A percentile compares a stretch with the other conserved stretches of the same genome.
Conservation (phyloP, 2,113 vertebrate genomes). For the Lophura nycthemera region DNA sequence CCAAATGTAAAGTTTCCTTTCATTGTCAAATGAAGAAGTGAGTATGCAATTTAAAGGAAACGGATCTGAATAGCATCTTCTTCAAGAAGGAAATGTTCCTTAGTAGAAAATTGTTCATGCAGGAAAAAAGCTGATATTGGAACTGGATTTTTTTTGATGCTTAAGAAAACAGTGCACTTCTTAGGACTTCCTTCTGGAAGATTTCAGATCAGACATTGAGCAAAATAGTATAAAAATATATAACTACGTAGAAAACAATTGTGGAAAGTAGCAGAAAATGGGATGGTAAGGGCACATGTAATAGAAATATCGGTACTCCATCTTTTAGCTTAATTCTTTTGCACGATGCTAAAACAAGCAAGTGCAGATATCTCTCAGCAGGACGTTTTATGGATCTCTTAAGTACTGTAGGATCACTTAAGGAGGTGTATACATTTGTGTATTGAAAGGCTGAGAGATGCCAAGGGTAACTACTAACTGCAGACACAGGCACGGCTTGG, state of each 20-base stretch:
- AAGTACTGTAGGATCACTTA: background rate
- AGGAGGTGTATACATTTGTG: background rate
- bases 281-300: background rate
- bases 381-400: background rate
- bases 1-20: background rate
- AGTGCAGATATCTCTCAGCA: background rate
- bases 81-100: background rate
- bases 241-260: background rate
- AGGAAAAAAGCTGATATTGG: background rate
- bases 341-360: background rate
- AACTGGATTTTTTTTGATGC: background rate
- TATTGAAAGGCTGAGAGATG: background rate
- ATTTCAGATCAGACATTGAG: background rate
- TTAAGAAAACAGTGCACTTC: background rate
- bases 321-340: background rate
- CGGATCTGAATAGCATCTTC: background rate
- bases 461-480: background rate
- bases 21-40: background rate
- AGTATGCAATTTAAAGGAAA: background rate
- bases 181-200: background rate
- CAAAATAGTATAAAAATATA: background rate
- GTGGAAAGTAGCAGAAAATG: background rate
- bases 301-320: background rate
- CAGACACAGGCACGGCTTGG: slow-evolving; percentile 18
- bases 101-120: background rate